A percentile compares a stretch with the other conserved stretches of the same genome.
Conservation (phyloP, 2,888 invertebrate genomes). For the Ectemnius lituratus region DNA sequence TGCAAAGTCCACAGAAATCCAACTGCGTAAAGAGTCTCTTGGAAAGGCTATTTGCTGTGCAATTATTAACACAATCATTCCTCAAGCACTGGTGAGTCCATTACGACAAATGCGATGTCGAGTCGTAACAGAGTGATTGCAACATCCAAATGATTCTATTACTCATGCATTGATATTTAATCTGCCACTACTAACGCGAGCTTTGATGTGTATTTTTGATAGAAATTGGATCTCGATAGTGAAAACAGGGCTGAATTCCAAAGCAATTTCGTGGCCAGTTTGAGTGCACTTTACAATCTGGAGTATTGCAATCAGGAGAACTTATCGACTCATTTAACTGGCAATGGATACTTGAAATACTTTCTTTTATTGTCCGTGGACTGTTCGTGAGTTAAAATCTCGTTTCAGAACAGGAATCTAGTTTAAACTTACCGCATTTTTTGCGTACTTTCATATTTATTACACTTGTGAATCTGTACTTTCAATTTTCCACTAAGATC, state of each 20-base stretch:
- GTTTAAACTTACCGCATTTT: too few species aligned
- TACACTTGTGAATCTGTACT: too few species aligned
- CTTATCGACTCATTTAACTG: constrained; percentile 57
- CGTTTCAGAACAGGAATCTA: too few species aligned
- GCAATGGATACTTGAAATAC: constrained; percentile 60
- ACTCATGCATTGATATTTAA: constrained; percentile 28
- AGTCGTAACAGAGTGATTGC: background rate
- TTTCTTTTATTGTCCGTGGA: constrained; percentile 47
- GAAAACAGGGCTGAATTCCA: constrained; percentile 35
- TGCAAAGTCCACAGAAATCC: background rate
- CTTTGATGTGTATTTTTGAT: too few species aligned
- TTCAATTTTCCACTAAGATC: background rate
- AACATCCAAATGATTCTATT: background rate
- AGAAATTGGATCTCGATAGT: constrained; percentile 23
- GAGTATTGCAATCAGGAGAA: constrained; percentile 39
- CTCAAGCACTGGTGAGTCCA: constrained; percentile 43
- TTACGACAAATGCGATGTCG: constrained; percentile 8
- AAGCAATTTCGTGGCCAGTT: constrained; percentile 46
- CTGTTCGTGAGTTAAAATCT: constrained; percentile 48
- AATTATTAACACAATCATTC: constrained; percentile 44
- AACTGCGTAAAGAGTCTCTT: background rate
- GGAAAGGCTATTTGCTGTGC: constrained; percentile 24
- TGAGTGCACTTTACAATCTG: constrained; percentile 54
- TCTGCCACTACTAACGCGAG: too few species aligned
- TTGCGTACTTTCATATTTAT: too few species aligned